phyloP scores from a whole-genome alignment of 2,888 invertebrate genomes.

The Microplitis manilae region DNA sequence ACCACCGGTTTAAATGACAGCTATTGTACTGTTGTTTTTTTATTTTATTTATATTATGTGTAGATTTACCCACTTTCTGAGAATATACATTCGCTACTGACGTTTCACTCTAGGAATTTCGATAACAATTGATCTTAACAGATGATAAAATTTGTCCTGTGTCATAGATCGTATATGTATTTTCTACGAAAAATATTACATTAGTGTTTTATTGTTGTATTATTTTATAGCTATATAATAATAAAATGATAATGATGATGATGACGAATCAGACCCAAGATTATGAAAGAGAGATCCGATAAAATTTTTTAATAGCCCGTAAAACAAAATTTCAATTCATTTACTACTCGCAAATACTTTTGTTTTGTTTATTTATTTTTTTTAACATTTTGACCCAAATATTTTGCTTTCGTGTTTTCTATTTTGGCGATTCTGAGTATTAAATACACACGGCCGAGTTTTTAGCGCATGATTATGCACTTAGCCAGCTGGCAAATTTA shows the following conservation, averaged over 20 bases:
- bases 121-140: slow-evolving; percentile 33
- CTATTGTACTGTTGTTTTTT: slow-evolving; percentile 9
- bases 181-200: not conserved
- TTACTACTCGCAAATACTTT: not conserved
- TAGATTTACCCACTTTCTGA: slow-evolving; percentile 12
- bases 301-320: not conserved
- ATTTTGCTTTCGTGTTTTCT: slow-evolving; percentile 34
- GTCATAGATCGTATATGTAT: slow-evolving; percentile 9
- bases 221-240: not conserved
- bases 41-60: slow-evolving; percentile 2
- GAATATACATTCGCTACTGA: slow-evolving; percentile 17
- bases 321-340: not conserved
- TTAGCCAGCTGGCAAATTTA: slow-evolving; percentile 35
- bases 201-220: not conserved
- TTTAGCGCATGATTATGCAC: slow-evolving; percentile 31
- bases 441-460: slow-evolving; percentile 16
- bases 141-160: slow-evolving; percentile 5
- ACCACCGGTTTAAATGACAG: slow-evolving; percentile 20
- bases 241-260: not conserved
- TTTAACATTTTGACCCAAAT: slow-evolving; percentile 15
- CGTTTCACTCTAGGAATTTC: slow-evolving; percentile 18
- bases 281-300: not conserved
- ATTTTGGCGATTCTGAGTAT: slow-evolving; percentile 40
- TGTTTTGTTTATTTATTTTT: too few species aligned
- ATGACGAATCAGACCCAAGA: not conserved